Conservation (phyloP, 2,113 vertebrate species). For the Sturnus vulgaris region DNA sequence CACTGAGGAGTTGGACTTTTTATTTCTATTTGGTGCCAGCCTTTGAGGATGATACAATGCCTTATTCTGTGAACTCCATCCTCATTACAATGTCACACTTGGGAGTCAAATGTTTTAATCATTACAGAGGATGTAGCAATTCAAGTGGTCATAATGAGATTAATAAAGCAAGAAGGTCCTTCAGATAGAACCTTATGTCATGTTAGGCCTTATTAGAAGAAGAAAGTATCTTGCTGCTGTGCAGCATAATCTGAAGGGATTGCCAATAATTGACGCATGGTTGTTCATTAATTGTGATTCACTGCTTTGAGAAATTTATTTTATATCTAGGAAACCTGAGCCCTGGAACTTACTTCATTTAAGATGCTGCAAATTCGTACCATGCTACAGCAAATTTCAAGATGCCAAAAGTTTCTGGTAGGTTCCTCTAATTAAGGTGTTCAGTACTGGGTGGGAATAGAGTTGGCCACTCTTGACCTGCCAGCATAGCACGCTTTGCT, state of each 20-base stretch:
- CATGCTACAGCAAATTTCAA: background rate
- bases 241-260: slow-evolving; percentile 17
- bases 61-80: background rate
- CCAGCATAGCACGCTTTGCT: background rate
- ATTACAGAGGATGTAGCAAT: slow-evolving; percentile 37
- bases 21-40: background rate
- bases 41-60: background rate
- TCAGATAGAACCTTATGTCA: slow-evolving; percentile 19
- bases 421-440: slow-evolving; percentile 5
- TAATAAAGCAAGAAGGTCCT: slow-evolving; percentile 59
- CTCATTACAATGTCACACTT: slow-evolving; percentile 36
- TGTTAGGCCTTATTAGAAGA: slow-evolving; percentile 34
- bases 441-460: background rate
- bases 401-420: background rate
- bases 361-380: background rate
- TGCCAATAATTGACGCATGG: background rate
- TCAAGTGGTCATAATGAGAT: slow-evolving; percentile 54
- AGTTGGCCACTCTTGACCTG: background rate
- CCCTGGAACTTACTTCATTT: background rate
- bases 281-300: slow-evolving; percentile 36
- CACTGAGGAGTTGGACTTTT: background rate
- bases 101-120: slow-evolving; percentile 54
- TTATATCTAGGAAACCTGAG: slow-evolving; percentile 1
- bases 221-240: background rate
- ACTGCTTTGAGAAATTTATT: slow-evolving; percentile 18